These are phyloP conservation scores for Lamellibrachia satsuma DNA, from an alignment of 2,888 invertebrate genomes.

Conservation along the genomic window DNA sequence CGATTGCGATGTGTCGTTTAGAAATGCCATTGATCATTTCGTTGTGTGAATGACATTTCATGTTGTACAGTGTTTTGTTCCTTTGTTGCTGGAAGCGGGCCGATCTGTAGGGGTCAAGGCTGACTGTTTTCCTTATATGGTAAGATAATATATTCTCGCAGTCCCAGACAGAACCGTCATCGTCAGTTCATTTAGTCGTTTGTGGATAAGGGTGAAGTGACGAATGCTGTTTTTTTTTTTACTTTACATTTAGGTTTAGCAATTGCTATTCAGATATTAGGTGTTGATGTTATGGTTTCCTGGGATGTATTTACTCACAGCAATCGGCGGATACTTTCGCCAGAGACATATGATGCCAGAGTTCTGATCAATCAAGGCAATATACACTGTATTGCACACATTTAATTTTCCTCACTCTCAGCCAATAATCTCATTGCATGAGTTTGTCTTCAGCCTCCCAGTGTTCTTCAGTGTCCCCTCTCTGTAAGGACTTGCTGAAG, in stretches of 20 bases:
- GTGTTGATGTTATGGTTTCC: background rate
- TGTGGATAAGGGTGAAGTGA: background rate
- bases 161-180: background rate
- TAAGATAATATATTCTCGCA: constrained; percentile 3
- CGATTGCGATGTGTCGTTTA: background rate
- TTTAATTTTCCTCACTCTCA: background rate
- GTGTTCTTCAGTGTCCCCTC: background rate
- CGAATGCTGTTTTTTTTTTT: background rate
- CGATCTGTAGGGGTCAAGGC: background rate
- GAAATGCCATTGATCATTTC: background rate
- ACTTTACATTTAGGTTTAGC: constrained; percentile 1
- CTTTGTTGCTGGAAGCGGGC: background rate
- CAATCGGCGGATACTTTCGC: background rate
- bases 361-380: background rate
- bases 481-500: background rate
- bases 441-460: background rate
- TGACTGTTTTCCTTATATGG: background rate
- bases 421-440: background rate
- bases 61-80: constrained; percentile 4
- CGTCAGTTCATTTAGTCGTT: background rate
- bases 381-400: background rate
- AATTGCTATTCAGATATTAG: background rate
- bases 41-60: background rate
- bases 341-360: background rate
- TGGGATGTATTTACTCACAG: background rate